Evolutionary conservation across 2,113 vertebrate genomes (phyloP).

Genomic region (Cricetomys ansorgei): DNA sequence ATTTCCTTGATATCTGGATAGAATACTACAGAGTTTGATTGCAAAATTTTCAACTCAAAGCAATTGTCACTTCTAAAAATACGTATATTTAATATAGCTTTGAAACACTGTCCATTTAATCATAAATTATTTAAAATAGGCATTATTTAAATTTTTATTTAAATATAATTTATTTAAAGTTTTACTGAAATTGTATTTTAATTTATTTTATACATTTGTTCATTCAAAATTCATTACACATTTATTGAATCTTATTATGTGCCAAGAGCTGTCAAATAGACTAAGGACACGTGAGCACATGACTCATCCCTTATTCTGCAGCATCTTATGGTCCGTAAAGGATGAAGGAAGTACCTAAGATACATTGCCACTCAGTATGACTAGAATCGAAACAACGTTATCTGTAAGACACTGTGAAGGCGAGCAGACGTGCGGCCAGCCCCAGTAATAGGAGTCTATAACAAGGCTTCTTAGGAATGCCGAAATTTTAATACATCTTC

Average conservation of each 20-base stretch:
- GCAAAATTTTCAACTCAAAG: conserved; percentile 1
- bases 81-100: neutral
- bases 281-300: neutral
- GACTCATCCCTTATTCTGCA: neutral
- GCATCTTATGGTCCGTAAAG: neutral
- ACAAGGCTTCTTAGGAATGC: neutral
- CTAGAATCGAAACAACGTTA: neutral
- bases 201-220: conserved; percentile 15
- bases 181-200: neutral
- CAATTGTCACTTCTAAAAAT: neutral
- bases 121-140: neutral
- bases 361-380: neutral
- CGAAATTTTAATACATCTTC: neutral
- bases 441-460: neutral
- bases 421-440: neutral
- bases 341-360: neutral
- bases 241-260: conserved; percentile 39
- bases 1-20: conserved; percentile 30
- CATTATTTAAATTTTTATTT: neutral
- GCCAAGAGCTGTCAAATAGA: neutral
- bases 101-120: neutral
- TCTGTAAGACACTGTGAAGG: neutral
- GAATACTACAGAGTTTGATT: conserved; percentile 14
- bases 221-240: conserved; percentile 26
- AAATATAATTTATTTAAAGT: neutral